Percentiles rank a stretch among this genome's conserved stretches.
phyloP scores from a whole-genome alignment of 2,113 vertebrate genomes.

The Apodemus sylvaticus region DNA sequence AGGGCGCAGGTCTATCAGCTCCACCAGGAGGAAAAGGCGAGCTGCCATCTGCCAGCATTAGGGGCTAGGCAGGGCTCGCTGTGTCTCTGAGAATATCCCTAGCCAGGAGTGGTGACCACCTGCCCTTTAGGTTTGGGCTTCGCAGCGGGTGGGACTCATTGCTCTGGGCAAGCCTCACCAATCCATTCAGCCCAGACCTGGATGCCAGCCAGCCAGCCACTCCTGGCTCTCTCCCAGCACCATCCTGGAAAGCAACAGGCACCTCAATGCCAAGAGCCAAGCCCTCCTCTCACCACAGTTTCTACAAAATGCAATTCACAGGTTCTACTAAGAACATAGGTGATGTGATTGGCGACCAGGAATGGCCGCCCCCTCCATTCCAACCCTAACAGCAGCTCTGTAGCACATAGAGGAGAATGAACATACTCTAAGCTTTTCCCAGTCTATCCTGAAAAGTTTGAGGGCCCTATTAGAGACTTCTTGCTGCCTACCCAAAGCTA shows the following conservation, averaged over 20 bases:
- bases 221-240: conserved; percentile 74
- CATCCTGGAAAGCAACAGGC: conserved; percentile 78
- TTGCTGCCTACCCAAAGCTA: neutral
- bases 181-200: conserved; percentile 59
- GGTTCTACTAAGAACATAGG: neutral
- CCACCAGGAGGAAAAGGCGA: neutral
- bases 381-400: neutral
- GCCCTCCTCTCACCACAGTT: neutral
- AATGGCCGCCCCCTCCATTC: neutral
- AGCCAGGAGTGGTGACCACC: conserved; percentile 2
- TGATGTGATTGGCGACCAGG: accelerated
- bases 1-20: neutral
- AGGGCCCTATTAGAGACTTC: neutral
- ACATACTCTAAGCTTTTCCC: neutral
- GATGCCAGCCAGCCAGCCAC: conserved; percentile 63
- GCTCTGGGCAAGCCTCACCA: conserved; percentile 58
- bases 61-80: neutral
- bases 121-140: conserved; percentile 41
- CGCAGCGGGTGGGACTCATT: neutral
- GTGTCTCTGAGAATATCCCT: neutral
- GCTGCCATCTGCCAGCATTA: neutral
- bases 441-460: neutral
- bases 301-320: neutral
- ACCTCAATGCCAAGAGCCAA: conserved; percentile 41
- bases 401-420: neutral